These are phyloP conservation scores for Tetramorium parvispinum DNA, from an alignment of 1,140 invertebrate genomes.

Conservation along the genomic window DNA sequence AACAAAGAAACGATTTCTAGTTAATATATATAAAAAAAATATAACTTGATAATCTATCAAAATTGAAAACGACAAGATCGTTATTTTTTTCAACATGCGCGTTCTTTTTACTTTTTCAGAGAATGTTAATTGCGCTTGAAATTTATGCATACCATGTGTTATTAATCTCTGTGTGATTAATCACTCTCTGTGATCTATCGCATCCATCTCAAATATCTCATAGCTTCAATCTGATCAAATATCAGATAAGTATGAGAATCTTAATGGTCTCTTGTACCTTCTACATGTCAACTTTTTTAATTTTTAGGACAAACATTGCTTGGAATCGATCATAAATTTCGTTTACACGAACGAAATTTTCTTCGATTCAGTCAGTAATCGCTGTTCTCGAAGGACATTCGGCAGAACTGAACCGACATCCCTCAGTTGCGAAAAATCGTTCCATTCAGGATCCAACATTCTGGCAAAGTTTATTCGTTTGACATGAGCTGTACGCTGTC, in stretches of 20 bases:
- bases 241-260: background rate
- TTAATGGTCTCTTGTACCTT: background rate
- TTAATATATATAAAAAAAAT: background rate
- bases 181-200: background rate
- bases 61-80: background rate
- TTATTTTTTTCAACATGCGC: slow-evolving; percentile 20
- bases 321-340: slow-evolving; percentile 14
- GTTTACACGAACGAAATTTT: slow-evolving; percentile 5
- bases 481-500: slow-evolving; percentile 86
- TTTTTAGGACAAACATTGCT: slow-evolving; percentile 10
- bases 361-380: background rate
- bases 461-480: slow-evolving; percentile 77
- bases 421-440: slow-evolving; percentile 28
- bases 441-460: background rate
- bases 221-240: background rate
- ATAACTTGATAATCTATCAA: slow-evolving; percentile 6
- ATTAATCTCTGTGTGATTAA: background rate
- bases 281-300: background rate
- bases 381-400: background rate
- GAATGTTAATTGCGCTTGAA: slow-evolving; percentile 15
- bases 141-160: background rate
- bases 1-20: background rate
- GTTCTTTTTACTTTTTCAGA: background rate
- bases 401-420: background rate
- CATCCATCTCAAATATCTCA: background rate